phyloP scores from a whole-genome alignment of 1,140 invertebrate genomes.

The Laupala kohalensis region DNA sequence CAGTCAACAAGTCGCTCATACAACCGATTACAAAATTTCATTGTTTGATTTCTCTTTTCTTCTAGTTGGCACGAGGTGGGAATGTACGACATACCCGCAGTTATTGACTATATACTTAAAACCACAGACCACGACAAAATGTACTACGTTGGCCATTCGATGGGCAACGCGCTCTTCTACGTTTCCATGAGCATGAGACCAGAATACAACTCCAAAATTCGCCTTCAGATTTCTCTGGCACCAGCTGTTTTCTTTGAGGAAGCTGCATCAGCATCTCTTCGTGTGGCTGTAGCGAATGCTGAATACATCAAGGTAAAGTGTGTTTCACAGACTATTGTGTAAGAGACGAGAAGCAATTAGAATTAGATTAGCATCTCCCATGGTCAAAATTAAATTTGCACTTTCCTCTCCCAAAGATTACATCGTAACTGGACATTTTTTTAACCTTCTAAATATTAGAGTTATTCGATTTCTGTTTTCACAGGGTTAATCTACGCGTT shows the following conservation, averaged over 20 bases:
- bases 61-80: conserved; percentile 43
- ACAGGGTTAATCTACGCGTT: too few relatives aligned
- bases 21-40: too few relatives aligned
- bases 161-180: conserved; percentile 46
- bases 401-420: too few relatives aligned
- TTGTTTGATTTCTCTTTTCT: background rate
- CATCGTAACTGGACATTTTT: too few relatives aligned
- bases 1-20: too few relatives aligned
- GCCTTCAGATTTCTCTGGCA: conserved; percentile 32
- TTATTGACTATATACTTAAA: conserved; percentile 33
- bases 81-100: conserved; percentile 38
- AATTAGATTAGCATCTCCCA: too few relatives aligned
- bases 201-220: conserved; percentile 34
- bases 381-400: too few relatives aligned
- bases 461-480: too few relatives aligned
- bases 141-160: conserved; percentile 28
- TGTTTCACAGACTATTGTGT: too few relatives aligned
- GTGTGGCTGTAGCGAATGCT: conserved; percentile 28
- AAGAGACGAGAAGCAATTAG: too few relatives aligned
- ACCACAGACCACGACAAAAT: conserved; percentile 22
- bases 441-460: too few relatives aligned
- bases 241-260: conserved; percentile 28
- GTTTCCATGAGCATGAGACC: conserved; percentile 41
- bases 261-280: background rate
- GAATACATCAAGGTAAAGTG: background rate